Conservation (phyloP, 2,797 vertebrate species). For the Holocentrus rufus region DNA sequence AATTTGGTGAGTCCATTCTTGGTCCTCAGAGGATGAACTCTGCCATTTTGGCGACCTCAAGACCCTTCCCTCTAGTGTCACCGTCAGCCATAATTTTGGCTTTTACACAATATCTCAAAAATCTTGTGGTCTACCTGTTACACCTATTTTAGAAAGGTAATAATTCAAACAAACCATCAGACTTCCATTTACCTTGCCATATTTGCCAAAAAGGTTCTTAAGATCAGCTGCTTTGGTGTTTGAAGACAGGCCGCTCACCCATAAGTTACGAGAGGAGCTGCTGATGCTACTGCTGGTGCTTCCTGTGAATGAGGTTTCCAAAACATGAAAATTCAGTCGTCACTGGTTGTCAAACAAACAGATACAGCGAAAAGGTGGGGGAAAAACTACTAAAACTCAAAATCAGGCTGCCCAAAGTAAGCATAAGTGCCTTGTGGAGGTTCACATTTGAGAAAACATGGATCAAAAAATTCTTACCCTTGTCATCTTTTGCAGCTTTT, state of each 20-base stretch:
- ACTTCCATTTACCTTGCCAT: slow-evolving; percentile 89
- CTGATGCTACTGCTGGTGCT: slow-evolving; percentile 83
- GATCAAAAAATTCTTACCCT: slow-evolving; percentile 84
- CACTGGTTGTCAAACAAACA: neutral
- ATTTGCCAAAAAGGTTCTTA: slow-evolving; percentile 99
- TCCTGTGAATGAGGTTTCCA: slow-evolving; percentile 75
- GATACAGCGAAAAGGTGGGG: neutral
- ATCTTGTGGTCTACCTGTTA: no score
- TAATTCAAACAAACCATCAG: neutral
- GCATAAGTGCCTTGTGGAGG: neutral
- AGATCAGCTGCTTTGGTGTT: slow-evolving; percentile 99
- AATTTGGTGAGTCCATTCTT: no score
- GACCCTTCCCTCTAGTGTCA: no score
- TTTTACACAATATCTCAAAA: no score
- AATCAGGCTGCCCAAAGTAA: neutral
- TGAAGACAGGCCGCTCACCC: slow-evolving; percentile 98
- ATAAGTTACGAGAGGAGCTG: slow-evolving; percentile 93
- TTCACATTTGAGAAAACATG: neutral
- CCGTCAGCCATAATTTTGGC: no score
- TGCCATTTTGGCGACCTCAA: no score
- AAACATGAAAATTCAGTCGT: neutral
- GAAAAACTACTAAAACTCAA: no score
- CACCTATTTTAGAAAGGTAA: neutral
- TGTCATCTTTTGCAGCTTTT: slow-evolving; percentile 94
- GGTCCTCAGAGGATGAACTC: no score